Evolutionary conservation across 2,113 vertebrate genomes (phyloP).

Genomic region (Cromileptes altivelis): DNA sequence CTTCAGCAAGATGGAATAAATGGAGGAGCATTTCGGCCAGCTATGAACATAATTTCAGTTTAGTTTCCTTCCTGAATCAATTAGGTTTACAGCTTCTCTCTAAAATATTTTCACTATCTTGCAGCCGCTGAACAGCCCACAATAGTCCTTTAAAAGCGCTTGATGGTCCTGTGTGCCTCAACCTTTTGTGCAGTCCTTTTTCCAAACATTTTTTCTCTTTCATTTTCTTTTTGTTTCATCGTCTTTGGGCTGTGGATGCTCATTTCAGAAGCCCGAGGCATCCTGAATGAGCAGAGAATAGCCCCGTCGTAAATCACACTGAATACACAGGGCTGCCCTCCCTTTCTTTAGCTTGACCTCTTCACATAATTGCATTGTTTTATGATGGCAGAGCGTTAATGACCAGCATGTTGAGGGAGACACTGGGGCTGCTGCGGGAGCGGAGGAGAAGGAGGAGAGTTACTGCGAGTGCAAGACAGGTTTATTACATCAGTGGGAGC

Average conservation of each 20-base stretch:
- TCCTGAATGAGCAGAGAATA: slow-evolving; percentile 73
- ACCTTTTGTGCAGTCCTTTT: slow-evolving; percentile 56
- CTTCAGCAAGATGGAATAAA: background rate
- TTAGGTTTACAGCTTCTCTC: slow-evolving; percentile 49
- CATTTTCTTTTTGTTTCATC: no score
- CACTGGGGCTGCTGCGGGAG: slow-evolving; percentile 54
- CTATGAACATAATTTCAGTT: slow-evolving; percentile 26
- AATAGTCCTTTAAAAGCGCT: slow-evolving; percentile 62
- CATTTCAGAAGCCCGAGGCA: slow-evolving; percentile 60
- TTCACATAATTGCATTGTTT: slow-evolving; percentile 81
- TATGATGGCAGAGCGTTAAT: slow-evolving; percentile 84
- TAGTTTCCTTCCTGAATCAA: slow-evolving; percentile 25
- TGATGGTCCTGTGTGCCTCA: slow-evolving; percentile 45
- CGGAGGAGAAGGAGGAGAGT: slow-evolving; percentile 30
- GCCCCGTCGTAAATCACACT: slow-evolving; percentile 76
- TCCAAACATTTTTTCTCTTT: no score
- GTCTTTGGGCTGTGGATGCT: slow-evolving; percentile 30
- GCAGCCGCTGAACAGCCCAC: slow-evolving; percentile 28
- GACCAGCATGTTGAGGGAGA: slow-evolving; percentile 69
- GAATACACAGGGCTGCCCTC: slow-evolving; percentile 63
- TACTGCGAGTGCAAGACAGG: slow-evolving; percentile 51
- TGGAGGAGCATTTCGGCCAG: background rate
- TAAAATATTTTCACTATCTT: slow-evolving; percentile 36
- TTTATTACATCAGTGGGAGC: slow-evolving; percentile 67
- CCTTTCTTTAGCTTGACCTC: slow-evolving; percentile 69